Conservation (phyloP, 2,113 vertebrate genomes). For the Trogon surrucura region DNA sequence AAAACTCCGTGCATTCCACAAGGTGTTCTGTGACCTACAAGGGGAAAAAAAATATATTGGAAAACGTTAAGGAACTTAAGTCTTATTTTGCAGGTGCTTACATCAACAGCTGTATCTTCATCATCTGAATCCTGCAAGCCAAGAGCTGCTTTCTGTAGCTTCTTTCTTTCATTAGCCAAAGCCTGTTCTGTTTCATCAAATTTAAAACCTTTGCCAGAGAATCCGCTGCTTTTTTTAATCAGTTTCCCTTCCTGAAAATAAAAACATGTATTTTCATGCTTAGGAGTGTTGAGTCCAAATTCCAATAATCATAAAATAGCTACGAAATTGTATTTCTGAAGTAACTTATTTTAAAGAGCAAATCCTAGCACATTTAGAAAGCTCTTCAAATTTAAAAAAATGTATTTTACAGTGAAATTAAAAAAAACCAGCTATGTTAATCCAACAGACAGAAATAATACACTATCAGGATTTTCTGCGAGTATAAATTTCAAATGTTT, state of each 20-base stretch:
- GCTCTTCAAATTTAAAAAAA: neutral
- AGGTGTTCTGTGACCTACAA: neutral
- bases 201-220: slow-evolving; percentile 99
- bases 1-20: neutral
- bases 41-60: neutral
- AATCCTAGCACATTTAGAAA: neutral
- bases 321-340: neutral
- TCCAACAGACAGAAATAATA: neutral
- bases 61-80: neutral
- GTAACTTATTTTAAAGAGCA: neutral
- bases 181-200: slow-evolving; percentile 98
- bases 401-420: neutral
- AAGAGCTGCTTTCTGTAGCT: slow-evolving; percentile 95
- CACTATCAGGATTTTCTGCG: neutral
- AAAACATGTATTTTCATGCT: neutral
- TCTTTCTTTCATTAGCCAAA: slow-evolving; percentile 96
- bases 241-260: slow-evolving; percentile 89
- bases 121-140: slow-evolving; percentile 98
- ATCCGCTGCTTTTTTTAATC: slow-evolving; percentile 98
- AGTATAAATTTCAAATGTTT: neutral
- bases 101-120: slow-evolving; percentile 94
- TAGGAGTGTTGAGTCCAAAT: neutral
- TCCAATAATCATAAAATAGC: neutral
- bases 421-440: neutral
- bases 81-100: slow-evolving; percentile 71